Evolutionary conservation across 2,113 vertebrate species (phyloP).

Genomic region (Erythrolamprus reginae): DNA sequence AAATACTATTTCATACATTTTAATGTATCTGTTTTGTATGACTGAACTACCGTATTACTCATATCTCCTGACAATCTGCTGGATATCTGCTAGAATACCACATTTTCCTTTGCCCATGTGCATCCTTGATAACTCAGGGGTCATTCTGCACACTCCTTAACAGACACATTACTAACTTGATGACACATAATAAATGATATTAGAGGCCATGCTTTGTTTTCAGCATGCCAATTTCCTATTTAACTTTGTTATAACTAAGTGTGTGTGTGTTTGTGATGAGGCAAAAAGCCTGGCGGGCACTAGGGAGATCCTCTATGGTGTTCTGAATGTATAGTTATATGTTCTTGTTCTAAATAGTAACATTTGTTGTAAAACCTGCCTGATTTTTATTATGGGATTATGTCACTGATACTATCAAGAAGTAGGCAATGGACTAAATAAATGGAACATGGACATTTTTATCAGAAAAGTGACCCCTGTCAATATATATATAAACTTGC

Average conservation of each 20-base stretch:
- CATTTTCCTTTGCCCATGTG: too few species aligned
- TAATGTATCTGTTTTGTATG: too few species aligned
- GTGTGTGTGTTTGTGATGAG: not conserved
- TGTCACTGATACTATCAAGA: not conserved
- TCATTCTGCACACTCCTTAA: too few species aligned
- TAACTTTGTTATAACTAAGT: not conserved
- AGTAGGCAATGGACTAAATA: not conserved
- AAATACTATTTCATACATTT: too few species aligned
- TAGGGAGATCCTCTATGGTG: not conserved
- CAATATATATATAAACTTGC: too few species aligned
- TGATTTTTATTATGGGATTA: not conserved
- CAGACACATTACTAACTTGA: not conserved
- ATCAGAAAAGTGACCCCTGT: not conserved
- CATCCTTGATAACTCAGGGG: too few species aligned
- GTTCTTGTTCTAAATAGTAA: not conserved
- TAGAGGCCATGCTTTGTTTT: not conserved
- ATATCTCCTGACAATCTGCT: too few species aligned
- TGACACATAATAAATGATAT: not conserved
- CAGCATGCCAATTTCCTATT: not conserved
- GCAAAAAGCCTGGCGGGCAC: not conserved
- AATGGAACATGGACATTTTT: not conserved
- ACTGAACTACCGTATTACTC: too few species aligned
- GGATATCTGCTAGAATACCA: too few species aligned
- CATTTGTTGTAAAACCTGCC: not conserved
- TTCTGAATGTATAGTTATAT: not conserved